Base-by-base conservation (phyloP, 2,888 invertebrate genomes). In the Pelosia muscerda region DNA sequence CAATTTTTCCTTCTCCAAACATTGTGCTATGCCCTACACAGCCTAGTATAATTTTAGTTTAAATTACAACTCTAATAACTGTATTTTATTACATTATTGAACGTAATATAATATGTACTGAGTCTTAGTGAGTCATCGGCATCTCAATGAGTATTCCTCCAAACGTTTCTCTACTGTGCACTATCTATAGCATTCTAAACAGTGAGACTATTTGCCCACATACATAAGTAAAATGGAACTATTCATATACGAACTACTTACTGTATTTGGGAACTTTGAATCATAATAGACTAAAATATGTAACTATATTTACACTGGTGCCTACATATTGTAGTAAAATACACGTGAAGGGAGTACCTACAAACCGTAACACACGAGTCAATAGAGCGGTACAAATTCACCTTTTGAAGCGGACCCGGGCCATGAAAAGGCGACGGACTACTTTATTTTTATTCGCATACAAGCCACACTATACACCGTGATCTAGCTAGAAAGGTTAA, bases 361-460 rank as follows among this genome's bases (percentile, higher is more conserved):
- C 9, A 42, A 55, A 13, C 42, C 34, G 26, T 56, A 61, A 57
- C 54, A 63, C 54, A 34, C 34, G 23, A 66, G 59, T 72, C 68
- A 76, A 76, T 70, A 73, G 57, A 66, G 67, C 54, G 70, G 55
- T 65, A 68, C 26, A 66, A 71, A 71, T 76, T 78, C 70, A 42
- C 63, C 75, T 69, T 75, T 76, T 75, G 64, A 78, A 75, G 60
- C 64, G 60, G 59, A 58, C 68, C 63, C 49, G 60, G 68, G 57
- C 31, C 25, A 57, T 64, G 69, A 59, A 69, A 59, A 56, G 64
- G 57, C 58, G 34, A 38, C 55, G 22, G 63, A 23, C 62, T 65
- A 53, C 34, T 74, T 69, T 65, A 64, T 69, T 69, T 78, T 70
- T 76, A 72, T 76, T 77, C 72, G 62, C 66, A 56, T 65, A 63